These are phyloP conservation scores for Streptopelia turtur DNA, from an alignment of 2,797 vertebrate genomes.

Conservation along the genomic window DNA sequence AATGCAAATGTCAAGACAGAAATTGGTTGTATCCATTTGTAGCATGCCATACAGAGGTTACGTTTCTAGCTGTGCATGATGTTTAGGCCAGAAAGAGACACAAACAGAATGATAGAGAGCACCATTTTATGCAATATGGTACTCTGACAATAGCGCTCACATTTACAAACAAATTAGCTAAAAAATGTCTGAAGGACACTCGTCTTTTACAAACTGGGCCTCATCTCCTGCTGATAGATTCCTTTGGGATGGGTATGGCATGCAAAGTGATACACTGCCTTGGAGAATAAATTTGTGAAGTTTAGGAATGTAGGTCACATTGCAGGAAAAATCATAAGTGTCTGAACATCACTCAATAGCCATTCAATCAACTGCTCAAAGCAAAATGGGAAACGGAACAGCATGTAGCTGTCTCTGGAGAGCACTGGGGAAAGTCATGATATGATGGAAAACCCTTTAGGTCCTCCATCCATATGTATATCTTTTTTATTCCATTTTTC, in stretches of 20 bases:
- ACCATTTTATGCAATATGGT: constrained; percentile 41
- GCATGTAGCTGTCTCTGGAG: constrained; percentile 3
- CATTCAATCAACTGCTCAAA: constrained; percentile 51
- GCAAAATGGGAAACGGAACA: constrained; percentile 45
- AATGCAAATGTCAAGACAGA: not conserved
- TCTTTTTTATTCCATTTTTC: constrained; percentile 9
- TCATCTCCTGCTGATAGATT: constrained; percentile 77
- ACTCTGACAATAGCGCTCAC: constrained; percentile 66
- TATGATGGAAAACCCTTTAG: not conserved
- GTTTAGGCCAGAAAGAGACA: constrained; percentile 38
- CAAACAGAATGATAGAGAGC: constrained; percentile 54
- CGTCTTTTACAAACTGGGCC: constrained; percentile 74
- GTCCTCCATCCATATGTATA: constrained; percentile 1
- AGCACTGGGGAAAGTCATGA: constrained; percentile 3
- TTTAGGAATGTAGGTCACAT: constrained; percentile 64
- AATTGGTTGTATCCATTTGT: not conserved
- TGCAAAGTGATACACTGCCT: constrained; percentile 58
- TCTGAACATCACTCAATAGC: constrained; percentile 56
- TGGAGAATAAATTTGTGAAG: constrained; percentile 56
- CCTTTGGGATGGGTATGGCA: constrained; percentile 57
- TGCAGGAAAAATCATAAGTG: constrained; percentile 47
- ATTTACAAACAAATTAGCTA: constrained; percentile 79
- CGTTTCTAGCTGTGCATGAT: constrained; percentile 5
- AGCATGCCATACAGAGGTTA: not conserved
- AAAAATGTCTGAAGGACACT: constrained; percentile 76